Percentiles rank a stretch among this genome's conserved stretches.
These are phyloP conservation scores for Cylindroiulus punctatus DNA, from an alignment of 2,888 invertebrate species.

Conservation along the genomic window DNA sequence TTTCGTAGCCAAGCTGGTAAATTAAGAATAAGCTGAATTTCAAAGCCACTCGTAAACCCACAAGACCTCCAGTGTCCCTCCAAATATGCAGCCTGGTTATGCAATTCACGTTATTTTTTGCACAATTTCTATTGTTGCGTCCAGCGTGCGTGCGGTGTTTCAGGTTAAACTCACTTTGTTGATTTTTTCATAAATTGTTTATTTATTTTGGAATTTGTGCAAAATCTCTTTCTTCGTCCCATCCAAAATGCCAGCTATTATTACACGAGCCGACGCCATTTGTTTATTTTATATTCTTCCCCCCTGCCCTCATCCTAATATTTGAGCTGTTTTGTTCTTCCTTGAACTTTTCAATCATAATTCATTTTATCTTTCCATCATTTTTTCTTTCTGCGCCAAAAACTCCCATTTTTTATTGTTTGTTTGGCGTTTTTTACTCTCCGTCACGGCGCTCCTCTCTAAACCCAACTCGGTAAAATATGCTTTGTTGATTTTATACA, in stretches of 20 bases:
- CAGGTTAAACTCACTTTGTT: conserved; percentile 47
- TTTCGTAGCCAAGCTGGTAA: no score
- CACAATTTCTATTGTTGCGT: background rate
- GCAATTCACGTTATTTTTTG: background rate
- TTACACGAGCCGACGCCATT: conserved; percentile 38
- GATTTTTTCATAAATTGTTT: conserved; percentile 29
- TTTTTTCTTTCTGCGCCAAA: conserved; percentile 27
- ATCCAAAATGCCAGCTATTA: conserved; percentile 39
- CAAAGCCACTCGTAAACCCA: no score
- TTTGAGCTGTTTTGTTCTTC: conserved; percentile 46
- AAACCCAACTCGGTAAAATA: conserved; percentile 14
- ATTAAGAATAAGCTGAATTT: no score
- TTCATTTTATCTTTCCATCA: conserved; percentile 39
- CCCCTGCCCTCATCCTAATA: background rate
- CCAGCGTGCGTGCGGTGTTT: conserved; percentile 22
- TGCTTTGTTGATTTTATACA: conserved; percentile 40
- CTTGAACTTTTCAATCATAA: conserved; percentile 45
- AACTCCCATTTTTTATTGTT: conserved; percentile 27
- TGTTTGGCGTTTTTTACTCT: background rate
- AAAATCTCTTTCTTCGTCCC: conserved; percentile 9
- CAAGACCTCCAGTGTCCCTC: background rate
- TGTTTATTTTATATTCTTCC: conserved; percentile 17
- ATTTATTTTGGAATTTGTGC: conserved; percentile 34
- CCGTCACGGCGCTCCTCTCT: conserved; percentile 30
- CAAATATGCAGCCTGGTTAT: conserved; percentile 15